These are phyloP conservation scores for Hymenochirus boettgeri DNA, from an alignment of 2,113 vertebrate genomes.

Conservation along the genomic window DNA sequence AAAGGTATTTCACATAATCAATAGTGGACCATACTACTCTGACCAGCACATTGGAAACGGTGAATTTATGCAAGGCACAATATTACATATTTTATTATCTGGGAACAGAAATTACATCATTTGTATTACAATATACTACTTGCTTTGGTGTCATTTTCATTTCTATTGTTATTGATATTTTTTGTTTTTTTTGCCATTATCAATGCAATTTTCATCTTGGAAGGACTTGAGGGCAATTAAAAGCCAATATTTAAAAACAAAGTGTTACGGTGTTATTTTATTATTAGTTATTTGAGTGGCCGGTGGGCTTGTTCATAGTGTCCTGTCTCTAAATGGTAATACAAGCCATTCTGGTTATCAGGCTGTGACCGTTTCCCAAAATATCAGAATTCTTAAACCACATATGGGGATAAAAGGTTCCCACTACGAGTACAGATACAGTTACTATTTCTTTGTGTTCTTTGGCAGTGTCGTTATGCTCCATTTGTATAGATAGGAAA, in stretches of 20 bases:
- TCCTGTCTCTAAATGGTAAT: no score
- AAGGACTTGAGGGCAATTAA: conserved; percentile 37
- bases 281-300: no score
- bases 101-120: not conserved
- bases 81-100: not conserved
- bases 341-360: no score
- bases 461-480: no score
- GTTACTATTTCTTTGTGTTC: no score
- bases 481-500: no score
- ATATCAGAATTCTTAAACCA: no score
- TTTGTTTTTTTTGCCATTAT: conserved; percentile 14
- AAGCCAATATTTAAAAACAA: conserved; percentile 31
- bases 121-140: conserved; percentile 10
- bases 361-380: no score
- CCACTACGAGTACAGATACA: no score
- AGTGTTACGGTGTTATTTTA: no score
- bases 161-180: conserved; percentile 12
- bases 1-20: not conserved
- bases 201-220: conserved; percentile 35
- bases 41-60: not conserved
- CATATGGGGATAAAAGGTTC: no score
- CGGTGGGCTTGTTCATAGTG: no score
- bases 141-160: conserved; percentile 27
- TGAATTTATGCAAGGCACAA: not conserved
- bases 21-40: not conserved